Evolutionary conservation across 2,113 vertebrate genomes (phyloP), one percentile per base, ranked within the genome.

Genomic region (Thymallus thymallus): DNA sequence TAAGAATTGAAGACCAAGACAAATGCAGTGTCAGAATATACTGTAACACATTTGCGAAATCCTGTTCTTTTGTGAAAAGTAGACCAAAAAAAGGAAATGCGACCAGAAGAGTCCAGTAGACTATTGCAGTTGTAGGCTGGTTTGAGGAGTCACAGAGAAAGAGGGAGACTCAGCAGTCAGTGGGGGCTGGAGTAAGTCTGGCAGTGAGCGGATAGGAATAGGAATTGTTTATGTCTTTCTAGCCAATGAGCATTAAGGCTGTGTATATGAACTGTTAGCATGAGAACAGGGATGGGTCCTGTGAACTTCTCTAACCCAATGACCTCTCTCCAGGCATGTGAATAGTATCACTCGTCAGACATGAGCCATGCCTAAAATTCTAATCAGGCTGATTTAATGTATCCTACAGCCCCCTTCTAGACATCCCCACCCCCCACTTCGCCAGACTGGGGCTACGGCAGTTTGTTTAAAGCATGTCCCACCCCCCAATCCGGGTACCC

Each of bases 381-480:
- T 83, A 86, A 90, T 90, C 86, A 86, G 83, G 77, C 85, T 88
- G 84, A 89, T 91, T 91, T 87, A 89, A 91, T 86, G 85, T 80
- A 83, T 90, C 88, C 87, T 87, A 81, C 78, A 76, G 79, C 85
- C 75, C 82, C 61, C 80, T 82, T 29, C 66, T 46, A 20, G 35
- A 20, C 66, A 45, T 7, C 32, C n/a, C 32, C 68, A 69, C 78
- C 48, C 75, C 35, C 72, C n/a, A 29, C 74, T 29, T 78, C 74
- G 68, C 73, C 82, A 82, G 81, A 80, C 78, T 72, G 30, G 65
- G 35, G 55, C 55, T 80, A 70, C 75, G 63, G 73, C 60, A 80
- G 35, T 80, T 82, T 76, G 80, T 77, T 75, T 74, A 65, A 82
- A 76, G 30, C 77, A 22, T 76, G 63, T 77, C 30, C 69, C 74